These are phyloP conservation scores for Saimiri boliviensis DNA, from an alignment of 2,113 vertebrate species.

Conservation along the genomic window DNA sequence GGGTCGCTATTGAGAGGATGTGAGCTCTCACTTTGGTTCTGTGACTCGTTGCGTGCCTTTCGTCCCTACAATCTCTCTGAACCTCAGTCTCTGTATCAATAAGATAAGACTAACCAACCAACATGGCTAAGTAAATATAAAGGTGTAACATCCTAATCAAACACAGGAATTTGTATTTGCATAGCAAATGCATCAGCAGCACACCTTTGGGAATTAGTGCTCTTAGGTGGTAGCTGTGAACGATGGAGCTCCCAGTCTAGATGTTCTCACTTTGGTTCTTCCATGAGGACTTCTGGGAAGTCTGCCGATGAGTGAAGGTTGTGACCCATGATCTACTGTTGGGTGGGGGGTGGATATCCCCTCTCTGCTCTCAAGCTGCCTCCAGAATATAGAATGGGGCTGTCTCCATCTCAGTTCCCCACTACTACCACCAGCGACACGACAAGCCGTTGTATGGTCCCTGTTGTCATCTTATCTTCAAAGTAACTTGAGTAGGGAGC, in stretches of 20 bases:
- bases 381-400: neutral
- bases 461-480: neutral
- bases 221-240: neutral
- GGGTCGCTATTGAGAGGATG: neutral
- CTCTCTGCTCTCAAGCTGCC: neutral
- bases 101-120: neutral
- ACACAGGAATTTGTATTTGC: neutral
- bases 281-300: neutral
- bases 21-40: neutral
- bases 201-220: neutral
- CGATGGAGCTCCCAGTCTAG: neutral
- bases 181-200: accelerated
- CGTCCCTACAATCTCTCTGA: neutral
- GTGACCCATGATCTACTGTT: neutral
- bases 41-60: neutral
- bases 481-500: neutral
- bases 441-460: neutral
- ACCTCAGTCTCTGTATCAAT: neutral
- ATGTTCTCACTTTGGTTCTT: neutral
- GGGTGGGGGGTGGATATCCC: neutral
- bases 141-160: neutral
- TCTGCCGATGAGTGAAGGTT: neutral
- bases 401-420: no score
- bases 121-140: neutral
- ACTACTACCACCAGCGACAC: neutral